Evolutionary conservation across 2,797 vertebrate species (phyloP).

Genomic region (Poliocrania exsul): DNA sequence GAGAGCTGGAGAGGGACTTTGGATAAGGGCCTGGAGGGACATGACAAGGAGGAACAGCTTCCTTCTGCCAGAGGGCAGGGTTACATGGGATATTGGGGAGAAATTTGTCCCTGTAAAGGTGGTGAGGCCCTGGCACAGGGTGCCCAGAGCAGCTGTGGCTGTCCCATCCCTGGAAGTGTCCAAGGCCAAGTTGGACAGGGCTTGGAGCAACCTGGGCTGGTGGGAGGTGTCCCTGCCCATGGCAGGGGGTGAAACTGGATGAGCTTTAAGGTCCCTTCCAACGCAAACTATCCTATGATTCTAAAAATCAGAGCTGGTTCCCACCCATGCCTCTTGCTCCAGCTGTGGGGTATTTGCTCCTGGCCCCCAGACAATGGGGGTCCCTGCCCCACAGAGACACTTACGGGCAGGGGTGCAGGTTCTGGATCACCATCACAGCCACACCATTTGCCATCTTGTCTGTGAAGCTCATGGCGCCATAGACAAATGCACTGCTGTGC

Average conservation of each 20-base stretch:
- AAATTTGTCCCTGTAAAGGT: rapidly evolving
- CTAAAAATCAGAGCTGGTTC: background rate
- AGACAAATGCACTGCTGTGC: constrained; percentile 94
- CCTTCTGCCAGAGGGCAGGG: background rate
- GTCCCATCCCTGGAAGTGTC: background rate
- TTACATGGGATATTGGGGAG: background rate
- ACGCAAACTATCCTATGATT: background rate
- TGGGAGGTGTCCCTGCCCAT: background rate
- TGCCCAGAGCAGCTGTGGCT: background rate
- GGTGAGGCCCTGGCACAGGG: rapidly evolving
- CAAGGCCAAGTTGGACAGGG: rapidly evolving
- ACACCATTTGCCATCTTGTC: constrained; percentile 93
- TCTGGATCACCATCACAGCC: constrained; percentile 90
- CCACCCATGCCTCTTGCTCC: rapidly evolving
- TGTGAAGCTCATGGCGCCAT: constrained; percentile 95
- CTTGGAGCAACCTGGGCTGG: background rate
- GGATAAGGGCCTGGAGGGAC: background rate
- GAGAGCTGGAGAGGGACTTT: background rate
- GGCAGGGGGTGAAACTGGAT: background rate
- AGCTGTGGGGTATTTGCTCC: background rate
- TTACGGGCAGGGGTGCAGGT: constrained; percentile 90
- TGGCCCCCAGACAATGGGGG: rapidly evolving
- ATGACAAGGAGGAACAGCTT: background rate
- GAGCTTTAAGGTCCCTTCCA: background rate
- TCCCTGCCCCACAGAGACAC: background rate